A percentile compares a stretch with the other conserved stretches of the same genome.
Conservation (phyloP, 1,140 invertebrate genomes). For the Brachionus calyciflorus region DNA sequence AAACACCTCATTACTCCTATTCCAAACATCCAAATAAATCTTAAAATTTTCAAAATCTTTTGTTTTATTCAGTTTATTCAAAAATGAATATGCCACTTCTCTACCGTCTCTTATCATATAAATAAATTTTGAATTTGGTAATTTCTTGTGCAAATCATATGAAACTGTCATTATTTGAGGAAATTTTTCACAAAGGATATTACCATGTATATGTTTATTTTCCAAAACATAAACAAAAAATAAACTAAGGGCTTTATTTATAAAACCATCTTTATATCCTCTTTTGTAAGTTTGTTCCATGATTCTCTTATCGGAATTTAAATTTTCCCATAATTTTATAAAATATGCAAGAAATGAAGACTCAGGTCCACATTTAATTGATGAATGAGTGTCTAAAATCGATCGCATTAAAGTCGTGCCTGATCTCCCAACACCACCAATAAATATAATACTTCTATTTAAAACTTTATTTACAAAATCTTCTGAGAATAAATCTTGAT, state of each 20-base stretch:
- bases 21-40: not conserved
- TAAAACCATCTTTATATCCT: conserved; percentile 82
- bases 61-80: conserved; percentile 85
- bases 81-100: conserved; percentile 94
- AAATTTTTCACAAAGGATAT: conserved; percentile 92
- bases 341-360: conserved; percentile 91
- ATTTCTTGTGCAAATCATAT: conserved; percentile 67
- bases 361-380: conserved; percentile 94
- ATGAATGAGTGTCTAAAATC: conserved; percentile 95
- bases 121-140: conserved; percentile 82
- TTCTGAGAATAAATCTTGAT: too few relatives aligned
- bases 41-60: conserved; percentile 65
- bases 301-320: conserved; percentile 86
- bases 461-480: not conserved
- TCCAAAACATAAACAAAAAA: conserved; percentile 81
- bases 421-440: conserved; percentile 90
- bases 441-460: conserved; percentile 66
- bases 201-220: conserved; percentile 85
- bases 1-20: not conserved
- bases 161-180: conserved; percentile 95
- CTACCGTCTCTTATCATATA: conserved; percentile 96
- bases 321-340: conserved; percentile 78
- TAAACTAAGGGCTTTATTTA: conserved; percentile 88
- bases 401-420: conserved; percentile 94
- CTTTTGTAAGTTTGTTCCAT: conserved; percentile 72